A percentile compares a stretch with the other conserved stretches of the same genome.
These are phyloP conservation scores for Luperina testacea DNA, from an alignment of 2,888 invertebrate genomes.

Conservation along the genomic window DNA sequence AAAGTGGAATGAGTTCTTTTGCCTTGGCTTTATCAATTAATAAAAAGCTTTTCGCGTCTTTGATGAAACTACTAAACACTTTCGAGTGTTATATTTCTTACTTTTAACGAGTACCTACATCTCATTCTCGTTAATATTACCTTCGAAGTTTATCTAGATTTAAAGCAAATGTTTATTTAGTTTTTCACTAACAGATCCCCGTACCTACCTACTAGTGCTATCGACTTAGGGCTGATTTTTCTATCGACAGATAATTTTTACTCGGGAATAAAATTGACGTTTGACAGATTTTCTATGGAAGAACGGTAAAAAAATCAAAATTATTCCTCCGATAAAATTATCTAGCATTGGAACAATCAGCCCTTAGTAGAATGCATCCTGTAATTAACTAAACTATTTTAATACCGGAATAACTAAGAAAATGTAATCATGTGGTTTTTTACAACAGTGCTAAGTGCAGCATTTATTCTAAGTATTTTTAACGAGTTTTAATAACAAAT, in stretches of 20 bases:
- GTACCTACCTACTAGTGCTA: too few species aligned
- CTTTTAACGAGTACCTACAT: not conserved
- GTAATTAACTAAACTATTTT: not conserved
- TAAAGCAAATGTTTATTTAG: not conserved
- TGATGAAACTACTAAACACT: not conserved
- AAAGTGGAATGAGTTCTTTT: not conserved
- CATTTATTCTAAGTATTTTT: not conserved
- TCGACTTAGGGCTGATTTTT: not conserved
- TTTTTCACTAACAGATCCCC: not conserved
- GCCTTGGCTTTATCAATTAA: not conserved
- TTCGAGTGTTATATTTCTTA: not conserved
- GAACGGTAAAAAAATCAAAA: too few species aligned
- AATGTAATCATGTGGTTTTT: not conserved
- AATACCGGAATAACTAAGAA: not conserved
- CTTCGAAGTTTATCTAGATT: not conserved
- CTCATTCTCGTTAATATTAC: not conserved
- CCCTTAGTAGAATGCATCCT: not conserved
- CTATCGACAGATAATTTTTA: too few species aligned
- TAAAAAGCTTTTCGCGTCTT: not conserved
- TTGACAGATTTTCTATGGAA: too few species aligned
- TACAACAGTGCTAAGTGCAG: not conserved
- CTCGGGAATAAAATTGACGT: too few species aligned
- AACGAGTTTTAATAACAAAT: slow-evolving; percentile 14
- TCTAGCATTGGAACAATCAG: too few species aligned
- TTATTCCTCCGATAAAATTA: too few species aligned